Evolutionary conservation across 2,113 vertebrate species (phyloP), one percentile per base, ranked within the genome.

Genomic region (Neotoma lepida): DNA sequence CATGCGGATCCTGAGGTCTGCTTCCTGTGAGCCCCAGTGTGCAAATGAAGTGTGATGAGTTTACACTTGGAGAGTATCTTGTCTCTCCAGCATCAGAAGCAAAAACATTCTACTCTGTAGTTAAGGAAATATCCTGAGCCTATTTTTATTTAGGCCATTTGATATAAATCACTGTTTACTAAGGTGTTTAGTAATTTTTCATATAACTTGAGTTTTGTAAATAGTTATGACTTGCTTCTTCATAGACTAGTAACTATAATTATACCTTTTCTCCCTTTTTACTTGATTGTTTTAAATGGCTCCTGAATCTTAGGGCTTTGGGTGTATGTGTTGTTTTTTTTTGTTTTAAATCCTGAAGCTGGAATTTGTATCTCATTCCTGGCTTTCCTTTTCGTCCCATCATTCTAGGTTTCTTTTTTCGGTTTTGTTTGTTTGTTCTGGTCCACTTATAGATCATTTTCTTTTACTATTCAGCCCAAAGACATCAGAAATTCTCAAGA

Each of bases 381-480:
- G 5, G 35, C 30, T 86, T 51, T n/a, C 33, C n/a, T 70, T 18
- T 68, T 28, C n/a, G 35, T 68, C 63, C 66, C 12, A 26, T 33
- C 33, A 68, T 64, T 64, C 15, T 12, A 22, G 41, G 6, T 44
- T 66, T 20, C 49, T 95, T 9, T 95, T 58, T 7, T 91, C n/a
- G n/a, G n/a, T n/a, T 93, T 58, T 58, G 56, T 58, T 58, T 51
- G 49, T 51, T 20, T 20, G 17, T 66, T 66, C 6, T 33, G 13
- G 63, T 24, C 18, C 14, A 24, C 9, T 78, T 91, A 56, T 10
- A 73, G 28, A 28, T 41, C 7, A 76, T 93, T 92, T 9, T n/a
- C 9, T 94, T 96, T 85, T 39, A 15, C 77, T 92, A 35, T 86
- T 94, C 5, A 95, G 39, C 54, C 20, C 73, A 92, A 86, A 86